Evolutionary conservation across 2,888 invertebrate species (phyloP).

Genomic region (Tanytarsus gracilentus): DNA sequence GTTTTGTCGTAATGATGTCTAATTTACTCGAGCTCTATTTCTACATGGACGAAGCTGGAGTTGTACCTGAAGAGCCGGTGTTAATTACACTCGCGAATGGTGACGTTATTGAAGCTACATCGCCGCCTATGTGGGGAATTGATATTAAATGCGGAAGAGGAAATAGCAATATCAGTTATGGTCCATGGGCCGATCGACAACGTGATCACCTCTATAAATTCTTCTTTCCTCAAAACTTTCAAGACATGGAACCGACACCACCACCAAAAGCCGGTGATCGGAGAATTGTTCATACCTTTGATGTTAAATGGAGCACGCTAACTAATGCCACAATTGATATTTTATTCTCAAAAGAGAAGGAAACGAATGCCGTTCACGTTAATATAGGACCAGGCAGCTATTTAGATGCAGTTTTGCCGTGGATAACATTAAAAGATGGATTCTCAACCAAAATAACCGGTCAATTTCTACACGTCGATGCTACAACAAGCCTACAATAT

Average conservation of each 20-base stretch:
- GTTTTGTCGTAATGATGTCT: constrained; percentile 92
- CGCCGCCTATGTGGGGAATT: constrained; percentile 91
- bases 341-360: constrained; percentile 85
- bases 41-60: constrained; percentile 93
- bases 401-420: constrained; percentile 91
- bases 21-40: constrained; percentile 92
- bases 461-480: constrained; percentile 86
- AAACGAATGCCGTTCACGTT: constrained; percentile 94
- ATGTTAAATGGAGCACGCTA: constrained; percentile 80
- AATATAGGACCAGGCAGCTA: constrained; percentile 93
- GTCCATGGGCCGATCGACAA: constrained; percentile 98
- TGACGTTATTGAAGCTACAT: constrained; percentile 75
- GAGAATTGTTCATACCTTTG: constrained; percentile 83
- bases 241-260: constrained; percentile 68
- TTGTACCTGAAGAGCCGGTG: constrained; percentile 87
- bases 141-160: constrained; percentile 94
- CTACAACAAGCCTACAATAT: constrained; percentile 90
- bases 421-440: constrained; percentile 80
- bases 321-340: constrained; percentile 93
- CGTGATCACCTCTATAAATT: constrained; percentile 90
- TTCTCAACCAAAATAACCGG: constrained; percentile 87
- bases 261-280: constrained; percentile 79
- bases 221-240: constrained; percentile 87
- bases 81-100: constrained; percentile 83
- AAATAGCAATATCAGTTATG: constrained; percentile 88